These are phyloP conservation scores for Tachystola acroxantha DNA, from an alignment of 2,888 invertebrate species.

Conservation along the genomic window DNA sequence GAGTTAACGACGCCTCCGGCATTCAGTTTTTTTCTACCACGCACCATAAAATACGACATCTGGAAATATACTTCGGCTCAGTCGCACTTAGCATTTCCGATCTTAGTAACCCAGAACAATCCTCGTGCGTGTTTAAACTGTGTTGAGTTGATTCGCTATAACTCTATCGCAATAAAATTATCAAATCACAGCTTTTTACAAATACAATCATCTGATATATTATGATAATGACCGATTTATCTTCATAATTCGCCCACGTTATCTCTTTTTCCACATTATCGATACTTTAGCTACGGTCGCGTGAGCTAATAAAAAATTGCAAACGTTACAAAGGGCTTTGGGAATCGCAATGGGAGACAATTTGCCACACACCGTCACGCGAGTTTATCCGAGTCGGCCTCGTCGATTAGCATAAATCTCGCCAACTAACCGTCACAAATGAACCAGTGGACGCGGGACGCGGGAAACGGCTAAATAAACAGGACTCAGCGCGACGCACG, in stretches of 20 bases:
- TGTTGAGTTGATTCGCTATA: constrained; percentile 26
- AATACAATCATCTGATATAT: constrained; percentile 10
- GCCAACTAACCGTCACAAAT: constrained; percentile 75
- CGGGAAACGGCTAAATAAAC: constrained; percentile 48
- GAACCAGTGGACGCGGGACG: constrained; percentile 41
- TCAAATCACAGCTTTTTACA: constrained; percentile 9
- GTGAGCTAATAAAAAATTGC: constrained; percentile 43
- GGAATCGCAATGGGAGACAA: constrained; percentile 66
- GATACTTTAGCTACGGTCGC: constrained; percentile 35
- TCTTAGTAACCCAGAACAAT: constrained; percentile 47
- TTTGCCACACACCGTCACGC: constrained; percentile 73
- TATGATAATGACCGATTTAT: constrained; percentile 14
- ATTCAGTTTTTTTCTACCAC: constrained; percentile 65
- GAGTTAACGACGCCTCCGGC: constrained; percentile 68
- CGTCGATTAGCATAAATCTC: constrained; percentile 77
- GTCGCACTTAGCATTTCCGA: constrained; percentile 50
- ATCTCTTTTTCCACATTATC: constrained; percentile 34
- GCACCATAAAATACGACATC: constrained; percentile 68
- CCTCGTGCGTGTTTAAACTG: constrained; percentile 32
- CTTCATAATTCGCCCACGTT: constrained; percentile 17
- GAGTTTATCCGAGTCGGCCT: constrained; percentile 67
- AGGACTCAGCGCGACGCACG: constrained; percentile 42
- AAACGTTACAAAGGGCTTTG: constrained; percentile 51
- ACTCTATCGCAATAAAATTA: constrained; percentile 18
- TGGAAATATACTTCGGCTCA: constrained; percentile 47